Conservation (phyloP, 2,113 vertebrate species). For the Tiliqua scincoides region DNA sequence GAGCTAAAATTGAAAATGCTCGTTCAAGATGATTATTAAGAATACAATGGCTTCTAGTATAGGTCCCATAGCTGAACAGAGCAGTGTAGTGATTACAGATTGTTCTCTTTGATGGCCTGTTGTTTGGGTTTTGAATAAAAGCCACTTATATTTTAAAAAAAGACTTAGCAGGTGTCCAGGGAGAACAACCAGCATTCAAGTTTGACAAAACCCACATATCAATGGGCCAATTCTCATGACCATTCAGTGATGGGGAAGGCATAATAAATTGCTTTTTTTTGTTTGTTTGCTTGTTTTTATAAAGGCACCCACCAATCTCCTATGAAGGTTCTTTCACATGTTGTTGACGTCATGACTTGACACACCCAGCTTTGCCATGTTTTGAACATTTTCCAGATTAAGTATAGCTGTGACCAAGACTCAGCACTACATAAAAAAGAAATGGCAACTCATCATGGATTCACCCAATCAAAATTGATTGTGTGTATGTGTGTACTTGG, state of each 20-base stretch:
- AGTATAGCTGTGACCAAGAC: background rate
- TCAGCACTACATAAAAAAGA: background rate
- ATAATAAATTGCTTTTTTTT: background rate
- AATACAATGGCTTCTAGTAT: background rate
- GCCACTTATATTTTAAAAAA: background rate
- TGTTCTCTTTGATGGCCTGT: background rate
- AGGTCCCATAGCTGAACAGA: constrained; percentile 5
- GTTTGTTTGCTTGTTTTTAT: background rate
- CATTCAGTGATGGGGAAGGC: background rate
- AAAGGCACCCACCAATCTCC: background rate
- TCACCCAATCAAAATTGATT: background rate
- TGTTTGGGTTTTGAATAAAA: constrained; percentile 12
- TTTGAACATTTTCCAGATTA: background rate
- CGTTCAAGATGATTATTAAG: constrained; percentile 7
- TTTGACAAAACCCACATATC: background rate
- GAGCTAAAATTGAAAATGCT: constrained; percentile 18
- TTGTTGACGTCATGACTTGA: background rate
- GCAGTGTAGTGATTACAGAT: background rate
- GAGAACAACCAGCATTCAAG: background rate
- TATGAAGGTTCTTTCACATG: background rate
- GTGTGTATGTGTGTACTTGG: background rate
- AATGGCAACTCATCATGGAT: background rate
- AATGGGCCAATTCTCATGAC: background rate
- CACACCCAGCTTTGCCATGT: background rate
- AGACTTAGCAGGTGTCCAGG: background rate